Conservation (phyloP, 2,113 vertebrate genomes). For the Scolopax mira region DNA sequence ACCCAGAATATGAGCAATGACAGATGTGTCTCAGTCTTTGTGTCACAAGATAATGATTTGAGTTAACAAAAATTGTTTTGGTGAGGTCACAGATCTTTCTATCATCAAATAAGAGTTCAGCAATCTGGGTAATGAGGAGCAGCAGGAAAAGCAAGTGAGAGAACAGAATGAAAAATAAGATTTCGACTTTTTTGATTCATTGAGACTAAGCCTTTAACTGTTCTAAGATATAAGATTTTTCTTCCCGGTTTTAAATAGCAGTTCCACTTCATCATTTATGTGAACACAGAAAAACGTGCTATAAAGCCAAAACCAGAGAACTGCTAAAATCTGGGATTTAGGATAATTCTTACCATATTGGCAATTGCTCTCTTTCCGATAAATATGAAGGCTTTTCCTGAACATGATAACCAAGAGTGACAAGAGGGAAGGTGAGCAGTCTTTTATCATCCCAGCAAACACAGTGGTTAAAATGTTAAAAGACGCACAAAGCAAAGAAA, state of each 20-base stretch:
- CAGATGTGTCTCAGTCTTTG: slow-evolving; percentile 9
- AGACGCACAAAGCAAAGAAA: not conserved
- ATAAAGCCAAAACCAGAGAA: not conserved
- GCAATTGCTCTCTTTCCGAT: not conserved
- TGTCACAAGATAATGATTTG: slow-evolving; percentile 29
- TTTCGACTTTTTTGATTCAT: slow-evolving; percentile 6
- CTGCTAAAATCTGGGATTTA: slow-evolving; percentile 12
- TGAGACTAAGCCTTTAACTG: slow-evolving; percentile 20
- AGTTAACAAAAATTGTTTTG: slow-evolving; percentile 41
- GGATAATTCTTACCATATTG: slow-evolving; percentile 9
- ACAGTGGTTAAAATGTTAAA: not conserved
- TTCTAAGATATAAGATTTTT: slow-evolving; percentile 32
- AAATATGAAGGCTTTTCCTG: not conserved
- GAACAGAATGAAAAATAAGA: not conserved
- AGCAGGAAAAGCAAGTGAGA: slow-evolving; percentile 44
- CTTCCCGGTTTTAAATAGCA: slow-evolving; percentile 2
- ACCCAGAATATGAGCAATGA: slow-evolving; percentile 27
- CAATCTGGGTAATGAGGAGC: slow-evolving; percentile 52
- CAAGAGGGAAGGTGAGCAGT: not conserved
- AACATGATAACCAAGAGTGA: not conserved
- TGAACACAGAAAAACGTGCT: not conserved
- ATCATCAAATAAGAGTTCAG: slow-evolving; percentile 27
- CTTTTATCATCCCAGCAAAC: not conserved
- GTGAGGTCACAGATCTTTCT: not conserved
- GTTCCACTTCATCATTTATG: not conserved